Base-by-base conservation (phyloP, 2,797 vertebrate genomes). In the Loriculus beryllinus region DNA sequence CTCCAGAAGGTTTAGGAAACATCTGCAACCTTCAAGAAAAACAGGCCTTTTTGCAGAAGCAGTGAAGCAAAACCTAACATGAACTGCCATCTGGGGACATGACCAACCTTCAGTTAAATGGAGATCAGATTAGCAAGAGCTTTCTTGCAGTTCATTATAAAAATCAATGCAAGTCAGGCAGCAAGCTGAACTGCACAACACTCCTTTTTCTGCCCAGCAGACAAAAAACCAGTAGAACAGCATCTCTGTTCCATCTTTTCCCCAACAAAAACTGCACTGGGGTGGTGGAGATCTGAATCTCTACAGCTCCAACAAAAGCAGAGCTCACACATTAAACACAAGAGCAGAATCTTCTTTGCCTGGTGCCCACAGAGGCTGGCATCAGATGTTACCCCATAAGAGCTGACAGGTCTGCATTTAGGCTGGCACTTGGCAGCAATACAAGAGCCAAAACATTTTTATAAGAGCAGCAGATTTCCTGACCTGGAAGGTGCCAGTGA, bases 131-230 rank as follows among this genome's bases (percentile, higher is more conserved):
- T 57, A 93, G 52, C 64, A 62, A 74, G 51, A 86, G 86, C 77
- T 80, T 90, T 88, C 72, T 71, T 93, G 65, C 82, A 86, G 91
- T 85, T 92, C 85, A 79, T 93, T 94, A 87, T 52, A 93, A 92
- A 94, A 88, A 96, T 82, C 92, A 96, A 90, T 68, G 37, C 86
- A 93, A 75, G 51, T 76, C 43, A 90, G 52, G 71, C 49, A 84
- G 56, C 49, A 68, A 67, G 84, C 70, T 91, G 83, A 95, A 92
- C 51, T n/a, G 82, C 33, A 94, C 70, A 83, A 29, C n/a, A 5
- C 14, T 88, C 39, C 40, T 82, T 49, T 59, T 86, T 83, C 90
- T 72, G 81, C 33, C 51, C 60, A 88, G 37, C 83, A 94, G 57
- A 90, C 83, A 88, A 95, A 95, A 35, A 3, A n/a, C 54, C 48